Evolutionary conservation across 2,113 vertebrate species (phyloP).

Genomic region (Clarias batrachus): DNA sequence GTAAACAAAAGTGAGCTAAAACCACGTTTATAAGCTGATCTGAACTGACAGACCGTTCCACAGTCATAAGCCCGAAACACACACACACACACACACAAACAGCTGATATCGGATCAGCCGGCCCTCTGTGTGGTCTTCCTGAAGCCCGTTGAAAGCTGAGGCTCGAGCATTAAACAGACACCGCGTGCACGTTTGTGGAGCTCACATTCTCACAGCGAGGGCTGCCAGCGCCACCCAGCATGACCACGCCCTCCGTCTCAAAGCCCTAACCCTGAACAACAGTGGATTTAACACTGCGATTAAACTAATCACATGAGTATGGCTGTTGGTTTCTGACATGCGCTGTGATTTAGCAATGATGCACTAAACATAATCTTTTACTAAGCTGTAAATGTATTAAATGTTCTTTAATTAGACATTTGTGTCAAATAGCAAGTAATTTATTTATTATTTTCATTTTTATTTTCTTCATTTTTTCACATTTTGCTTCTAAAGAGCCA

Average conservation of each 20-base stretch:
- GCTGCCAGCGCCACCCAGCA: constrained; percentile 8
- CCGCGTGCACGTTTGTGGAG: not conserved
- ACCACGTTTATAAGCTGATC: not conserved
- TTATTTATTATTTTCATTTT: not conserved
- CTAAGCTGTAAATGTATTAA: not conserved
- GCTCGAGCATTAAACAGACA: not conserved
- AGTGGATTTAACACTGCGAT: not conserved
- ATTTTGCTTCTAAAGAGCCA: no score
- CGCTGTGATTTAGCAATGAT: not conserved
- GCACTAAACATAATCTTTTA: not conserved
- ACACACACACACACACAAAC: not conserved
- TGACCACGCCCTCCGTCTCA: not conserved
- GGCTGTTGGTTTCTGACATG: not conserved
- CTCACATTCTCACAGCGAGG: not conserved
- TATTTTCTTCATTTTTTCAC: no score
- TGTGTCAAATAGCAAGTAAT: not conserved
- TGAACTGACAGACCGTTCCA: not conserved
- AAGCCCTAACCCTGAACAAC: not conserved
- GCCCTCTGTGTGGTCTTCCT: constrained; percentile 38
- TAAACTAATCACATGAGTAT: not conserved
- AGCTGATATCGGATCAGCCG: constrained; percentile 16
- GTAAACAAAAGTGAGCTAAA: not conserved
- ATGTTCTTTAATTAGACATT: no score
- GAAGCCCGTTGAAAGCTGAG: constrained; percentile 23
- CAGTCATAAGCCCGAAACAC: constrained; percentile 14